Evolutionary conservation across 2,113 vertebrate species (phyloP).

Genomic region (Lepisosteus osseus): DNA sequence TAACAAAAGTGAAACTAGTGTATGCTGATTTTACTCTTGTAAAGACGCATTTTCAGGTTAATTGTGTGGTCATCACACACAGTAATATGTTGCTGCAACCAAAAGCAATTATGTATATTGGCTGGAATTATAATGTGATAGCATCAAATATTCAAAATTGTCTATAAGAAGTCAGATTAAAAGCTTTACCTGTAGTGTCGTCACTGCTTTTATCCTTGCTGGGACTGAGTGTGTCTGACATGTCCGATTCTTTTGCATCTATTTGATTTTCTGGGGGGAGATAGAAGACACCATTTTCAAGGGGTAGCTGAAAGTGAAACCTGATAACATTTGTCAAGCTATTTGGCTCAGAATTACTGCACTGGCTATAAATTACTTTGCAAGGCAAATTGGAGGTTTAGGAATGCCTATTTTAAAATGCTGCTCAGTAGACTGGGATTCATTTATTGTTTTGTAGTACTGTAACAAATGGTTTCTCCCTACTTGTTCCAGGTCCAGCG

Average conservation of each 20-base stretch:
- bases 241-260: slow-evolving; percentile 89
- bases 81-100: too few species aligned
- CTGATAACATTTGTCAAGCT: not conserved
- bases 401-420: slow-evolving; percentile 12
- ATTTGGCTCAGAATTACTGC: not conserved
- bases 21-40: too few species aligned
- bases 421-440: not conserved
- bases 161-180: not conserved
- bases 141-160: not conserved
- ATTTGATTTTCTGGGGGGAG: slow-evolving; percentile 77
- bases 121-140: slow-evolving; percentile 1
- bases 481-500: slow-evolving; percentile 1
- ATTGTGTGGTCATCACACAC: too few species aligned
- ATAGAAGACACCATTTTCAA: slow-evolving; percentile 40
- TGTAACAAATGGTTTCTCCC: slow-evolving; percentile 13
- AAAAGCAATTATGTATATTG: too few species aligned
- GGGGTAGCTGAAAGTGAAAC: slow-evolving; percentile 1
- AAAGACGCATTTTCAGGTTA: too few species aligned
- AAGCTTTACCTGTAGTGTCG: slow-evolving; percentile 84
- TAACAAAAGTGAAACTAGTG: not conserved
- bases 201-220: slow-evolving; percentile 97
- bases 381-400: not conserved
- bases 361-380: slow-evolving; percentile 14
- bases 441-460: not conserved
- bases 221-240: slow-evolving; percentile 97